Evolutionary conservation across 2,888 invertebrate species (phyloP), one percentile per base, ranked within the genome.

Genomic region (Sphaerophoria taeniata): DNA sequence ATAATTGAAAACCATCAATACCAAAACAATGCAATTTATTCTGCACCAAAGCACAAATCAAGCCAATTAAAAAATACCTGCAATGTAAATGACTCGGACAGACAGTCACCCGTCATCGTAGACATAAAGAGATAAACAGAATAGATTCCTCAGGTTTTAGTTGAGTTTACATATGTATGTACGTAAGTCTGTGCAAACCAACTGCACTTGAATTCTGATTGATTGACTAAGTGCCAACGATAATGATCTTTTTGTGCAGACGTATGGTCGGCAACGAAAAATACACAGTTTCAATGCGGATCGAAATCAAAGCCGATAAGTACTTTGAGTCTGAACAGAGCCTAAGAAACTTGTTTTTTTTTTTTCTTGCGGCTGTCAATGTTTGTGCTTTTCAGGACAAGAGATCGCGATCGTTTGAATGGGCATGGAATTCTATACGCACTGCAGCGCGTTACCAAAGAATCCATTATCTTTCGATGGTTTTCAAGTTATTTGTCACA

Each of bases 61-160:
- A 53, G 78, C 71, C 72, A 85, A 85, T 85, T 85, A 85, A 73
- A 75, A 78, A 79, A 85, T 76, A 85, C 80, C 80, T 80, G 63
- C 80, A 75, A 80, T 80, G 80, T 80, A 76, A 85, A 80, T 69
- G 69, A 73, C 51, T 76, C 56, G 56, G 47, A 76, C 74, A 74
- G 49, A 60, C 65, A 65, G 47, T 73, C 14, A 58, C 58, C 39
- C 34, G 11, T 58, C 63, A 72, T 51, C 34, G 11, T 58, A 56
- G 61, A 63, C 43, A 43, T 9, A 43, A 11, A 43, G 12, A 63
- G 51, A 73, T 51, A 61, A 69, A 67, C 84, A 69, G 2, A 80
- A 80, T 71, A 72, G 71, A 74, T 84, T 75, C 76, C 72, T 58
- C 53, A 43, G 33, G 56, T 70, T 70, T 71, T 63, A 24, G 24